Base-by-base conservation (phyloP, 2,888 invertebrate species). In the Dexiosoma caninum region DNA sequence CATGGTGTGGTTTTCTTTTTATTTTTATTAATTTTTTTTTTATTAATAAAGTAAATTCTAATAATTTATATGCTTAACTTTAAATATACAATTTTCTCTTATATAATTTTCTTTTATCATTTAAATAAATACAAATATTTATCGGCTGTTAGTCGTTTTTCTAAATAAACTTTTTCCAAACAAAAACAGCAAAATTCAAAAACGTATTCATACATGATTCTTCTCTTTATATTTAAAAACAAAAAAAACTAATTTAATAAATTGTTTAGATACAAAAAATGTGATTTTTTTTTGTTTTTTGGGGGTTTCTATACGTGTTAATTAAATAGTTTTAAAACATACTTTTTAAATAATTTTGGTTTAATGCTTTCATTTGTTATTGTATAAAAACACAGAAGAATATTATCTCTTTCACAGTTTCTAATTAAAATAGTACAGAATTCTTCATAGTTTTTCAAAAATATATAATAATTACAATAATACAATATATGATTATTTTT, bases 311-410 rank as follows among this genome's bases (percentile, higher is more conserved):
- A 55, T 67, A 59, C 42, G 37, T 46, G 49, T 70, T 81, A 70
- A 74, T 78, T 82, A 71, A 57, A 67, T 81, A 19, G 27, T 59
- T 62, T n/a, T n/a, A n/a, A n/a, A n/a, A 51, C 55, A 62, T 67
- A 64, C 35, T 72, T 82, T n/a, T 81, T 81, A 81, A 84, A 84
- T 85, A 83, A 86, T 87, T 87, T 87, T 87, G 87, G 88, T 86
- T 87, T 87, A 83, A 84, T 83, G 86, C 86, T 84, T 85, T 83
- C 80, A 80, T 83, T 84, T 82, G 77, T 57, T 70, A 30, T 19
- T 37, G n/a, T n/a, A n/a, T n/a, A n/a, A n/a, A n/a, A n/a, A n/a
- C n/a, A n/a, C n/a, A 60, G 64, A 71, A 70, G 49, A 40, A 51
- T 32, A 51, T 51, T 59, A 57, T 67, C 59, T 75, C 14, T 75